A percentile compares a stretch with the other conserved stretches of the same genome.
phyloP scores from a whole-genome alignment of 2,797 vertebrate genomes.

The Platalea minor region DNA sequence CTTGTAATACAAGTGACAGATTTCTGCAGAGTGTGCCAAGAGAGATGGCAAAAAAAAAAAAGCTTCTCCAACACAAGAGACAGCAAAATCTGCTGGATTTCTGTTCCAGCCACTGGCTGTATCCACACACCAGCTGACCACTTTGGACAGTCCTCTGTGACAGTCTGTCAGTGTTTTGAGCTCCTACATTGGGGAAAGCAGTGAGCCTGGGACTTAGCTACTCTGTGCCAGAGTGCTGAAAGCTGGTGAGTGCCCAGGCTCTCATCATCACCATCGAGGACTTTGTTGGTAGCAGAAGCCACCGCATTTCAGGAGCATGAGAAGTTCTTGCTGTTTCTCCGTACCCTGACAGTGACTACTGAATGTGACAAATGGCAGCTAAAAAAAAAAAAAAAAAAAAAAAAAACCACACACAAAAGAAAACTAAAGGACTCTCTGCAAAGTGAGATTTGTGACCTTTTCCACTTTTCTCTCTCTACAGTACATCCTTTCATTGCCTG shows the following conservation, averaged over 20 bases:
- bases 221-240: neutral
- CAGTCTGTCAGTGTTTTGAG: neutral
- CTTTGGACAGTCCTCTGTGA: neutral
- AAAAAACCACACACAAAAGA: neutral
- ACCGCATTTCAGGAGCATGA: neutral
- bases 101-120: neutral
- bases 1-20: neutral
- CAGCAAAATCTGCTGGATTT: neutral
- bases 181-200: neutral
- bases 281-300: neutral
- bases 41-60: neutral
- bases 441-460: neutral
- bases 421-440: neutral
- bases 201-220: neutral
- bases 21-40: neutral
- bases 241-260: neutral
- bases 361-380: constrained; percentile 24
- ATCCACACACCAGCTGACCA: neutral
- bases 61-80: neutral
- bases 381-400: neutral
- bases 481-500: neutral
- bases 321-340: neutral
- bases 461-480: neutral
- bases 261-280: neutral
- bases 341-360: neutral